Evolutionary conservation across 2,113 vertebrate species (phyloP).

Genomic region (Gnathonemus echidnorhynchus): DNA sequence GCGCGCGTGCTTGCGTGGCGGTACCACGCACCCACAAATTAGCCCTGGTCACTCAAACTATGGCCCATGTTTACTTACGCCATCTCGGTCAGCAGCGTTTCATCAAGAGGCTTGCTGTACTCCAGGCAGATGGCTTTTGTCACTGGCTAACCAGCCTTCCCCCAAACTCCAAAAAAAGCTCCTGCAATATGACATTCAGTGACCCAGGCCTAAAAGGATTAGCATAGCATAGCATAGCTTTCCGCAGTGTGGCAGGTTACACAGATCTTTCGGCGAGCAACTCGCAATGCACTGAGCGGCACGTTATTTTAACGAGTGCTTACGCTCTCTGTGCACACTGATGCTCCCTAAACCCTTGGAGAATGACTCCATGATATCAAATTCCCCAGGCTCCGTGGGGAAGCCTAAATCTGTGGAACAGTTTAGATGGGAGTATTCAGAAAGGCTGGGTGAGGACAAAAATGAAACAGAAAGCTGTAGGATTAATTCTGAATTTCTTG

Average conservation of each 20-base stretch:
- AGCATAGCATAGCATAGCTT: background rate
- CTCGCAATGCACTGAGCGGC: background rate
- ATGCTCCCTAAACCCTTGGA: background rate
- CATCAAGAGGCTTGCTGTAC: constrained; percentile 16
- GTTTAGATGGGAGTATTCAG: background rate
- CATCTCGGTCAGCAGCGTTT: constrained; percentile 20
- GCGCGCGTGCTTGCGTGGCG: too few species aligned
- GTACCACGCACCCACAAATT: background rate
- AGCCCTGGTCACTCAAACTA: background rate
- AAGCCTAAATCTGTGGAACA: background rate
- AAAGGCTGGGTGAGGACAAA: background rate
- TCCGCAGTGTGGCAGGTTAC: background rate
- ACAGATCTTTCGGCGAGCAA: background rate
- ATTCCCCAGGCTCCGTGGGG: background rate
- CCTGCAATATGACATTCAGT: background rate
- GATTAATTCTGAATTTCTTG: background rate
- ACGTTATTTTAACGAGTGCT: constrained; percentile 39
- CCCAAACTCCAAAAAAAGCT: constrained; percentile 6
- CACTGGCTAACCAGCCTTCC: background rate
- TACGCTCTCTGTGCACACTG: constrained; percentile 35
- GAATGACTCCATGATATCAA: constrained; percentile 4
- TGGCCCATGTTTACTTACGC: background rate
- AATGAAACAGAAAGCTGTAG: background rate
- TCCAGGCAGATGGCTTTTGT: background rate
- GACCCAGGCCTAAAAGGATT: background rate